Evolutionary conservation across 2,113 vertebrate genomes (phyloP).

Genomic region (Fregetta grallaria): DNA sequence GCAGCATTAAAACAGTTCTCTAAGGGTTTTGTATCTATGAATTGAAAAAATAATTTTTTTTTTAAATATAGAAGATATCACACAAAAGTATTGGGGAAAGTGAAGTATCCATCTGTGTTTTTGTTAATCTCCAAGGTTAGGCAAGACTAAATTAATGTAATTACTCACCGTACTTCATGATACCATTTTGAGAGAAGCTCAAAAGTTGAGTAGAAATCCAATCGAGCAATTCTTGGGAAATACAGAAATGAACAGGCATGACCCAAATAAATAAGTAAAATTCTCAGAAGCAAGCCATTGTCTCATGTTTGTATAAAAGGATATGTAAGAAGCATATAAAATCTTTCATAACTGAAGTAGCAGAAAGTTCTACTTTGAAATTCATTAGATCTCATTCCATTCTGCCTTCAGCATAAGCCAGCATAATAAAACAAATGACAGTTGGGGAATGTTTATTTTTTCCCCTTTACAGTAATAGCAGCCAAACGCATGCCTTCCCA

Average conservation of each 20-base stretch:
- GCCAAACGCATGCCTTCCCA: fast-evolving
- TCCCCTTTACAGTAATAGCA: not conserved
- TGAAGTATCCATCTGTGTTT: not conserved
- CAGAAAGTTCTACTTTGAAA: not conserved
- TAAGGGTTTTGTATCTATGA: not conserved
- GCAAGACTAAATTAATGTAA: not conserved
- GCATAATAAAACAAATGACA: not conserved
- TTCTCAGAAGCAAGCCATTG: not conserved
- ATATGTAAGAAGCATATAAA: not conserved
- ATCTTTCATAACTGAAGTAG: not conserved
- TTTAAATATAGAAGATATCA: not conserved
- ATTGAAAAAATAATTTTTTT: not conserved
- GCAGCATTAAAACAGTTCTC: not conserved
- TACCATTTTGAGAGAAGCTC: not conserved
- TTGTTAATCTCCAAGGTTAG: not conserved
- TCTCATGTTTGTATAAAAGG: not conserved
- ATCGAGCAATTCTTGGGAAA: not conserved
- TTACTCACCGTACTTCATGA: not conserved
- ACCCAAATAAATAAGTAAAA: not conserved
- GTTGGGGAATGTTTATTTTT: not conserved
- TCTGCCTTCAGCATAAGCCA: not conserved
- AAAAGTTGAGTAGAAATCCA: not conserved
- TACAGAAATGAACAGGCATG: not conserved
- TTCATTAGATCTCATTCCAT: not conserved
- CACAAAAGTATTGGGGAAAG: not conserved